Evolutionary conservation across 2,888 invertebrate species (phyloP), one percentile per base, ranked within the genome.

Genomic region (Argyresthia albistria): DNA sequence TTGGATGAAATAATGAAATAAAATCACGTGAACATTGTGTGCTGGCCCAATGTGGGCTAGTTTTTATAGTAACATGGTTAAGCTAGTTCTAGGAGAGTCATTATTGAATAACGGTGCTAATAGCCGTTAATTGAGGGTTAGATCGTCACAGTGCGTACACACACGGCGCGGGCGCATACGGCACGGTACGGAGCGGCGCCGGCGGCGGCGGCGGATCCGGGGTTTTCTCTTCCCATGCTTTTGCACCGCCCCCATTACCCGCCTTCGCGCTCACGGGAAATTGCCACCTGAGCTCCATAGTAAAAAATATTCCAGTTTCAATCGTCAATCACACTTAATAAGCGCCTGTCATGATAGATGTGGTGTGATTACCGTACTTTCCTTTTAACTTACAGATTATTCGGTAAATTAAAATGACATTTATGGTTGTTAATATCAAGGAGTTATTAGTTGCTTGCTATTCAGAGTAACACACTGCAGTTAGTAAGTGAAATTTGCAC

Each of bases 211-310:
- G 25, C 25, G 25, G 25, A 25, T 25, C 25, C 60, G 55, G 54
- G 61, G 70, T 68, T 79, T 78, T 80, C 76, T 73, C 69, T 78
- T 76, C 72, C 70, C 76, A 77, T 75, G 67, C 63, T 39, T 66
- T 66, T 70, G 59, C 15, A 10, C 42, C 11, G 47, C 16, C 62
- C 58, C 58, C 45, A 45, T 14, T 45, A 45, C 12, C 12, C n/a
- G 39, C 12, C 45, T 14, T 6, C 4, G 45, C 12, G 12, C 45
- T 45, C 12, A 14, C n/a, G 15, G 45, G 45, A 45, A 45, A 43
- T 16, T 45, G 10, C 15, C 45, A 45, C 45, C 45, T 45, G 9
- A 10, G 16, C 16, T 45, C 8, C 45, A 25, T 25, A 25, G 25
- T 15, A 45, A 25, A 25, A 25, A 25, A 2, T 25, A 25, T 25